Percentiles rank a stretch among this genome's conserved stretches.
Evolutionary conservation across 1,140 invertebrate species (phyloP).

Genomic region (Tribolium castaneum): DNA sequence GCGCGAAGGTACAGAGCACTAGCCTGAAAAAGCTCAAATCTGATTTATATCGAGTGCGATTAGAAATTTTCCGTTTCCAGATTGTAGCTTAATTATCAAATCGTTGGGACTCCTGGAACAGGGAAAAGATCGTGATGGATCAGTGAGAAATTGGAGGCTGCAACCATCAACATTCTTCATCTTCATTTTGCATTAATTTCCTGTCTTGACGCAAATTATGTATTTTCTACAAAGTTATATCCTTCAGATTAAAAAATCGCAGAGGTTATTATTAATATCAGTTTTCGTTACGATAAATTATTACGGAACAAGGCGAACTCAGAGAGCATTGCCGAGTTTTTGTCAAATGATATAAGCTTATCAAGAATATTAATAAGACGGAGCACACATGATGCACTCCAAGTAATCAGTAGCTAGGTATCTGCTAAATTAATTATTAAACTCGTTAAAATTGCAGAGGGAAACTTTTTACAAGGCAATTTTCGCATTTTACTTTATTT

Average conservation of each 20-base stretch:
- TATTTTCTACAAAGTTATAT: constrained; percentile 6
- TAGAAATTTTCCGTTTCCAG: not conserved
- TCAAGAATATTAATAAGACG: not conserved
- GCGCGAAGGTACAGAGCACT: not conserved
- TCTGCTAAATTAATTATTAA: not conserved
- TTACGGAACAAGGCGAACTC: not conserved
- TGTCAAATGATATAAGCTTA: not conserved
- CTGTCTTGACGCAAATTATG: constrained; percentile 2
- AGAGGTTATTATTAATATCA: not conserved
- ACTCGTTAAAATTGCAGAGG: not conserved
- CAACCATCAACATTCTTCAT: not conserved
- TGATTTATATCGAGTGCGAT: not conserved
- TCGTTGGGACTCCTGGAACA: not conserved
- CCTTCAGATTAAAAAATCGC: not conserved
- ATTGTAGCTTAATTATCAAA: not conserved
- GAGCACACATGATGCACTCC: not conserved
- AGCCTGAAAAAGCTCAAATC: not conserved
- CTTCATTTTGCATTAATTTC: constrained; percentile 24
- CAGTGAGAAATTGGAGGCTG: not conserved
- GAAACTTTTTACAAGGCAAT: not conserved
- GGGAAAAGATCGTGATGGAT: not conserved
- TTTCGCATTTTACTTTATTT: not conserved
- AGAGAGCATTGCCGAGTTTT: not conserved
- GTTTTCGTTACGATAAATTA: not conserved
- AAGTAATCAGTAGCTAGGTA: not conserved